Base-by-base conservation (phyloP, 2,113 vertebrate species). In the Ctenomys sociabilis region DNA sequence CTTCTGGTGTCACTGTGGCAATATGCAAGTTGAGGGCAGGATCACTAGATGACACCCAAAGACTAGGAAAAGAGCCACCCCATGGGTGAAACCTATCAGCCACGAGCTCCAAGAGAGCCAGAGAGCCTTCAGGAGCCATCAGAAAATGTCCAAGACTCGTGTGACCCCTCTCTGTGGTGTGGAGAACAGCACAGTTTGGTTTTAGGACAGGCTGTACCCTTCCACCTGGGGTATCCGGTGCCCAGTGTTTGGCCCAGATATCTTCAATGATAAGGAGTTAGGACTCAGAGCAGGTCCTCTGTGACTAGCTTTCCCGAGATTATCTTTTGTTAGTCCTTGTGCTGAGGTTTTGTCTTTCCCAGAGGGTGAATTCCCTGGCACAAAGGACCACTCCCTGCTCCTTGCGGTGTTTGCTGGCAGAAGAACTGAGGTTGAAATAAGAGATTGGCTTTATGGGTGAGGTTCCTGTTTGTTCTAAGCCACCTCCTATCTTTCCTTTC, bases 391-490 rank as follows among this genome's bases (percentile, higher is more conserved):
- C 95, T 92, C 95, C 92, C 83, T 83, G 82, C 94, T 52, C 84
- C 81, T 40, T 8, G 81, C 26, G 45, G 54, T 95, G 87, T 88
- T 90, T 93, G 75, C 95, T 96, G 96, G 93, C 95, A 94, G 89
- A 86, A 94, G 97, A 97, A 97, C 92, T 90, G 72, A 93, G 96
- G 95, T n/a, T 95, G 88, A 96, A 98, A 97, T 95, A 16, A 57
- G 97, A 98, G 96, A 98, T 80, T 86, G 93, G 85, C 94, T 91
- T 97, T 95, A 37, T 97, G 97, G 96, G 96, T 95, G 95, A 97
- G 97, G 96, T 97, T 97, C 96, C 97, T 97, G 97, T 96, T 98
- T 98, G 91, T 88, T 94, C 88, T 97, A 97, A 96, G 80, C 95
- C 70, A 75, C 96, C 96, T 94, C 40, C 28, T 82, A 95, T 66